These are phyloP conservation scores for Prietella phreatophila DNA, from an alignment of 2,113 vertebrate genomes.

Conservation along the genomic window DNA sequence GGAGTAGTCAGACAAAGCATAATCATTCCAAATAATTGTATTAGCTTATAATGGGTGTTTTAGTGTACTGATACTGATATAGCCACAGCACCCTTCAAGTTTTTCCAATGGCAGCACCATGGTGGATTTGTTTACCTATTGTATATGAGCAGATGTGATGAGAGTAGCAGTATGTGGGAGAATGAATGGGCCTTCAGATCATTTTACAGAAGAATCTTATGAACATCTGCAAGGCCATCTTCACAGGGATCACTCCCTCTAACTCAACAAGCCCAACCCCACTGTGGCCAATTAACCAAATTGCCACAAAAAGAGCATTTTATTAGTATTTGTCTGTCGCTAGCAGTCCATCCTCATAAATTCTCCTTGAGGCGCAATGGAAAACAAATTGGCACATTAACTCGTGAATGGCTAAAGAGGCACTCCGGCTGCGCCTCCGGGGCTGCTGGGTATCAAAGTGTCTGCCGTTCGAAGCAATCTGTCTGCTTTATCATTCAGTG, in stretches of 20 bases:
- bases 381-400: conserved; percentile 85
- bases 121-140: conserved; percentile 30
- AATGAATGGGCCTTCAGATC: conserved; percentile 42
- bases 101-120: background rate
- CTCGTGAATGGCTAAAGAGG: conserved; percentile 75
- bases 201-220: conserved; percentile 50
- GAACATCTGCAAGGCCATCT: conserved; percentile 75
- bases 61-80: background rate
- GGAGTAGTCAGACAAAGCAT: background rate
- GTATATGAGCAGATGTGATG: conserved; percentile 10
- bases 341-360: conserved; percentile 79
- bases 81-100: background rate
- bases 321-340: conserved; percentile 91
- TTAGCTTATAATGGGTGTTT: background rate
- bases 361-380: conserved; percentile 79
- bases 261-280: conserved; percentile 72
- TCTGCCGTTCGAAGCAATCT: conserved; percentile 82
- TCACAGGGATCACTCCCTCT: conserved; percentile 61
- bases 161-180: conserved; percentile 35
- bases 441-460: conserved; percentile 74
- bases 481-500: conserved; percentile 81
- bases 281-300: conserved; percentile 95
- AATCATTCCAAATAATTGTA: background rate
- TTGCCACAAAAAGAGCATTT: conserved; percentile 90
- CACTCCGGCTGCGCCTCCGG: conserved; percentile 73